Evolutionary conservation across 1,140 invertebrate species (phyloP).

Genomic region (Macrostomum lignano): DNA sequence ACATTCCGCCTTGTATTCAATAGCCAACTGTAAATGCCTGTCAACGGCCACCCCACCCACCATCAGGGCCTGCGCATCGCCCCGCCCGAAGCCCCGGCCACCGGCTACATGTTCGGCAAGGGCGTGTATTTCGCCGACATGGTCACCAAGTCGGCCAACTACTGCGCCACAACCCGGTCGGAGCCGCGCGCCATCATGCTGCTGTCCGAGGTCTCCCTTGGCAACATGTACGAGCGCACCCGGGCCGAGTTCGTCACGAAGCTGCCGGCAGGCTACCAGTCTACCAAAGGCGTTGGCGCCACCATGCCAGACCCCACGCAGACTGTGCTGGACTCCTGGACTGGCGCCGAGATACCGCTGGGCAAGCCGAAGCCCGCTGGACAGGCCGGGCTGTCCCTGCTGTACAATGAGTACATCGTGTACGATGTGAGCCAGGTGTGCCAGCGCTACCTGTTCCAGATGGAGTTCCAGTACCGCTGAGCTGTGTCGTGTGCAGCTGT

Average conservation of each 20-base stretch:
- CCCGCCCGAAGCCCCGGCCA: constrained; percentile 25
- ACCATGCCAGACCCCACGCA: constrained; percentile 14
- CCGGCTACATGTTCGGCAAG: constrained; percentile 88
- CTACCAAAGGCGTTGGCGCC: constrained; percentile 17
- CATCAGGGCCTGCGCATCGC: constrained; percentile 22
- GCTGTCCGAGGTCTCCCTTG: constrained; percentile 76
- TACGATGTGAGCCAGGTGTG: constrained; percentile 26
- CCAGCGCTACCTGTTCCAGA: constrained; percentile 23
- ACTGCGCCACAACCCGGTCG: constrained; percentile 46
- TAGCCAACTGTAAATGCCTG: no score
- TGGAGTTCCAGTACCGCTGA: constrained; percentile 15
- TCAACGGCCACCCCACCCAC: no score
- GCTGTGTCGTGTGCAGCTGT: no score
- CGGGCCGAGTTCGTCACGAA: constrained; percentile 17
- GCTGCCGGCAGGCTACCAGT: constrained; percentile 18
- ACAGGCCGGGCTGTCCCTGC: constrained; percentile 15
- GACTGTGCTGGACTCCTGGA: constrained; percentile 11
- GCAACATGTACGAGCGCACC: constrained; percentile 32
- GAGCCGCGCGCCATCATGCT: constrained; percentile 51
- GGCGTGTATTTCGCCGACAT: constrained; percentile 81
- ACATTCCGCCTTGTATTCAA: no score
- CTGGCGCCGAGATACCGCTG: constrained; percentile 20
- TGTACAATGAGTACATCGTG: constrained; percentile 30
- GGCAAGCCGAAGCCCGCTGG: constrained; percentile 11
- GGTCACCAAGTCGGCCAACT: constrained; percentile 93